Percentiles rank a stretch among this genome's conserved stretches.
Conservation (phyloP, 2,888 invertebrate genomes). For the Argyresthia goedartella region DNA sequence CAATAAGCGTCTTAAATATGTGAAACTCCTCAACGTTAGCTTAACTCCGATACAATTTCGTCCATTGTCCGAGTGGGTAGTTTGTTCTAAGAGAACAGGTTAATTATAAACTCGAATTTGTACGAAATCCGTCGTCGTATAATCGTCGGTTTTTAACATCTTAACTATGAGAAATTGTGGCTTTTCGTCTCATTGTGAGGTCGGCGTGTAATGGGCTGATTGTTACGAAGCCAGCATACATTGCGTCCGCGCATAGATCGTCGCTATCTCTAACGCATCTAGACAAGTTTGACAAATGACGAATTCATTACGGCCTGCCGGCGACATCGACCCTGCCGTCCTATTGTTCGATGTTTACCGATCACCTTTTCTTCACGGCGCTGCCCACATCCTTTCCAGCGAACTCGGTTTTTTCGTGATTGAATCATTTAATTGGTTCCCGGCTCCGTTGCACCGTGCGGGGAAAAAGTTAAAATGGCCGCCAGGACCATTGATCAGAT, state of each 20-base stretch:
- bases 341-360: slow-evolving; percentile 26
- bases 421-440: slow-evolving; percentile 48
- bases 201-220: slow-evolving; percentile 33
- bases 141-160: slow-evolving; percentile 63
- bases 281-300: slow-evolving; percentile 31
- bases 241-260: slow-evolving; percentile 13
- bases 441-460: slow-evolving; percentile 22
- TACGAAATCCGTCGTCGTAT: slow-evolving; percentile 56
- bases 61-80: slow-evolving; percentile 60
- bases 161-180: slow-evolving; percentile 64
- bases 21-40: slow-evolving; percentile 53
- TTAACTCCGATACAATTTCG: slow-evolving; percentile 63
- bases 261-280: slow-evolving; percentile 11
- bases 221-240: slow-evolving; percentile 20
- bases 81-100: slow-evolving; percentile 66
- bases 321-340: slow-evolving; percentile 24
- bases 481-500: slow-evolving; percentile 62
- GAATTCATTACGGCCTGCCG: slow-evolving; percentile 29
- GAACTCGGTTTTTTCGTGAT: slow-evolving; percentile 32
- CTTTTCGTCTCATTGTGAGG: slow-evolving; percentile 55
- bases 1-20: slow-evolving; percentile 61
- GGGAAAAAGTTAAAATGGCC: slow-evolving; percentile 39
- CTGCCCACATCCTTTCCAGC: slow-evolving; percentile 20
- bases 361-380: slow-evolving; percentile 31
- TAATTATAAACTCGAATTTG: slow-evolving; percentile 55